Percentiles rank a stretch among this genome's conserved stretches.
These are phyloP conservation scores for Furcula furcula DNA, from an alignment of 2,888 invertebrate species.

Conservation along the genomic window DNA sequence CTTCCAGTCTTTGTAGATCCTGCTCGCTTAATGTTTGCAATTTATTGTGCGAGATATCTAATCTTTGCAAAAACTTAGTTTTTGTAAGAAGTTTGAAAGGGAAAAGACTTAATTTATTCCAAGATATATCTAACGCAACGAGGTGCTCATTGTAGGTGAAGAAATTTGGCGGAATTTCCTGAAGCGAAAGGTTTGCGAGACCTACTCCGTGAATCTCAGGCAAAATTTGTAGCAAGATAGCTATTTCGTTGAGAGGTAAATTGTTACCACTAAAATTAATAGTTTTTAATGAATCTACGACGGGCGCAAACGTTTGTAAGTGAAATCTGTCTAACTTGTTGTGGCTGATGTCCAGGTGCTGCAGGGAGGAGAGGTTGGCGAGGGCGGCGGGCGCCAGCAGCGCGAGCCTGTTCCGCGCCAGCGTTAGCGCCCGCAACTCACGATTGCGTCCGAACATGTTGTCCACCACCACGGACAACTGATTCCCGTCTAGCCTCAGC, in stretches of 20 bases:
- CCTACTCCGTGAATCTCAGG: constrained; percentile 81
- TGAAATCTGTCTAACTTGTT: constrained; percentile 88
- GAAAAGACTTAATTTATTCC: constrained; percentile 84
- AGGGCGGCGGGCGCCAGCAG: constrained; percentile 89
- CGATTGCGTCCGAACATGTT: constrained; percentile 84
- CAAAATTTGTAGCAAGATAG: constrained; percentile 80
- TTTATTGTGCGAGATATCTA: constrained; percentile 89
- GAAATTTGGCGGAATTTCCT: constrained; percentile 80
- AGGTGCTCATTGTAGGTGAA: constrained; percentile 83
- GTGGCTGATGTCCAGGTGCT: constrained; percentile 87
- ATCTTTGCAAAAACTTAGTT: constrained; percentile 80
- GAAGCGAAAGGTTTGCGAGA: constrained; percentile 82
- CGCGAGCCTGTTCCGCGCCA: constrained; percentile 88
- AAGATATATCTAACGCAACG: constrained; percentile 86
- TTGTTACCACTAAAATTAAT: constrained; percentile 88
- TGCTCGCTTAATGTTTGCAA: constrained; percentile 83
- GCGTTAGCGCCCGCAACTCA: constrained; percentile 78
- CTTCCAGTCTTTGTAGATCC: constrained; percentile 81
- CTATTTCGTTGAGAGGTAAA: constrained; percentile 78
- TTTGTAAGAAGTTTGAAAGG: constrained; percentile 80
- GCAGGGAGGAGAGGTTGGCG: constrained; percentile 85
- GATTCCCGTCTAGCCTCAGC: constrained; percentile 88
- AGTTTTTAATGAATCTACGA: constrained; percentile 83
- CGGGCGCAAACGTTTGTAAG: constrained; percentile 80
- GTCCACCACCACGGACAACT: constrained; percentile 88